These are phyloP conservation scores for Xenopus petersii DNA, from an alignment of 2,797 vertebrate genomes.

Conservation along the genomic window DNA sequence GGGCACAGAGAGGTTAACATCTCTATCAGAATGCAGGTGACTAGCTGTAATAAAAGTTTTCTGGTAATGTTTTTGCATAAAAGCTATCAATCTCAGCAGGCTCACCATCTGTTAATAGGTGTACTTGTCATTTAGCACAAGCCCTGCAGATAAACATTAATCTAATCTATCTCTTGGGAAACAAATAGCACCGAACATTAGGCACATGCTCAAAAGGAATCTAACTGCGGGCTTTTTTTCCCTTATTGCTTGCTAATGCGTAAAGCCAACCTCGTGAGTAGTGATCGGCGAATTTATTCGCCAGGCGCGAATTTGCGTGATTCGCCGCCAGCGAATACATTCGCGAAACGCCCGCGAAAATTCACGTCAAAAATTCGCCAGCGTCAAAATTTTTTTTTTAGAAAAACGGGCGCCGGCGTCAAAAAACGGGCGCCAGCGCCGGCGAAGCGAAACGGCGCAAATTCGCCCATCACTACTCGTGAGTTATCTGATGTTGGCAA, in stretches of 20 bases:
- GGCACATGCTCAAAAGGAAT: constrained; percentile 29
- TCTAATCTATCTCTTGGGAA: constrained; percentile 37
- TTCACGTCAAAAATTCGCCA: too few relatives aligned
- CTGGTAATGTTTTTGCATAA: constrained; percentile 31
- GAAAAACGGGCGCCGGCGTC: too few relatives aligned
- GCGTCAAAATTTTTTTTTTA: too few relatives aligned
- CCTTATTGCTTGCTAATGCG: too few relatives aligned
- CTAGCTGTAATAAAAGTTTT: constrained; percentile 16
- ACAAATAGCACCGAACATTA: constrained; percentile 29
- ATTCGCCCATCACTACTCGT: too few relatives aligned
- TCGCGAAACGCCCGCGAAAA: too few relatives aligned
- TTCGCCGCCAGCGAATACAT: too few relatives aligned
- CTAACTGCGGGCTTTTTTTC: constrained; percentile 12
- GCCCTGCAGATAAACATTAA: constrained; percentile 45
- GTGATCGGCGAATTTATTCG: too few relatives aligned
- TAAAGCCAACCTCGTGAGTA: too few relatives aligned
- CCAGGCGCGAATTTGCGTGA: too few relatives aligned
- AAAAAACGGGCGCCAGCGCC: too few relatives aligned
- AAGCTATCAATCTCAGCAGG: constrained; percentile 32
- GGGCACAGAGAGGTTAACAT: background rate
- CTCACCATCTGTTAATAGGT: constrained; percentile 44
- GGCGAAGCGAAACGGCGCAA: too few relatives aligned
- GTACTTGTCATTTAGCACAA: constrained; percentile 36
- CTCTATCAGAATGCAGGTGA: constrained; percentile 8
- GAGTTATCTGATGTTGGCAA: background rate